Conservation (phyloP, 2,888 invertebrate species). For the Platycheirus albimanus region DNA sequence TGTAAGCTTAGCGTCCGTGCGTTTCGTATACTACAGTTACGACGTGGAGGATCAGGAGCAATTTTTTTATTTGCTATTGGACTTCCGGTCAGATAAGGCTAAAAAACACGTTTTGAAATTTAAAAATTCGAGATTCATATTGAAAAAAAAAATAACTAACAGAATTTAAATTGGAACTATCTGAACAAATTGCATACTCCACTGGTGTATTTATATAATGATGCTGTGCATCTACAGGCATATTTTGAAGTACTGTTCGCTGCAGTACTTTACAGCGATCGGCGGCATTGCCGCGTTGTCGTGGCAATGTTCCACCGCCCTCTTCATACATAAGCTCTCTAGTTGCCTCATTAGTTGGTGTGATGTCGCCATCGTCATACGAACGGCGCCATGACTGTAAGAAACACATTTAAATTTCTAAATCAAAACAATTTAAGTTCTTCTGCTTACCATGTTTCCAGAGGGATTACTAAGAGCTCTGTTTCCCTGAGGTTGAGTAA, state of each 20-base stretch:
- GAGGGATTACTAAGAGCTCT: conserved; percentile 78
- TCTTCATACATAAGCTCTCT: conserved; percentile 83
- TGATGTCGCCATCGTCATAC: conserved; percentile 95
- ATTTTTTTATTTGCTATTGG: conserved; percentile 90
- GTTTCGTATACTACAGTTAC: conserved; percentile 85
- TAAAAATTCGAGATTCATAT: not conserved
- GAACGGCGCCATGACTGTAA: conserved; percentile 88
- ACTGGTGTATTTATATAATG: conserved; percentile 82
- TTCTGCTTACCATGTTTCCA: conserved; percentile 79
- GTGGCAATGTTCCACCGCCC: conserved; percentile 93
- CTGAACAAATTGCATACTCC: conserved; percentile 78
- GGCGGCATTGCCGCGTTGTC: conserved; percentile 85
- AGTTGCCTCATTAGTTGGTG: conserved; percentile 90
- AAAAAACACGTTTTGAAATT: conserved; percentile 14
- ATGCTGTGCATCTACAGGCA: conserved; percentile 81
- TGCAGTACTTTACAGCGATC: conserved; percentile 78
- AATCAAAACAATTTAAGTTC: not conserved
- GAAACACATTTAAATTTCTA: conserved; percentile 57
- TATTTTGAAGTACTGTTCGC: conserved; percentile 80
- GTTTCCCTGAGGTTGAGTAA: conserved; percentile 79
- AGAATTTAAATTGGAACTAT: conserved; percentile 76
- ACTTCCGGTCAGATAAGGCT: conserved; percentile 86
- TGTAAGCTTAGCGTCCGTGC: conserved; percentile 78
- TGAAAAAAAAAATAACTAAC: conserved; percentile 71
- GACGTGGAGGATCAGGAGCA: conserved; percentile 91